These are phyloP conservation scores for Phodopus roborovskii DNA, from an alignment of 2,113 vertebrate genomes.

Conservation along the genomic window DNA sequence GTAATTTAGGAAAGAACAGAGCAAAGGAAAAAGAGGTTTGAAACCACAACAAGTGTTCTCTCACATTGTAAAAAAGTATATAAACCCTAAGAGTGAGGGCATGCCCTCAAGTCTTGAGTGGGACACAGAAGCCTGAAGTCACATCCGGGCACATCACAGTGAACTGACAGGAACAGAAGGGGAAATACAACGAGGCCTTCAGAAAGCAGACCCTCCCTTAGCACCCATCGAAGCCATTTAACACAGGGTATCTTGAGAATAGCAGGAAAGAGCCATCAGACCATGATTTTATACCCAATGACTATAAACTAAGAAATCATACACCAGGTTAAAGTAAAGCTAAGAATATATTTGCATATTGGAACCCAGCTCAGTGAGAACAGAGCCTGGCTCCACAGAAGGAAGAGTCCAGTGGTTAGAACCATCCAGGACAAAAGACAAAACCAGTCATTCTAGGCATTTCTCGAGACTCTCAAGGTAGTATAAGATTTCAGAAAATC, in stretches of 20 bases:
- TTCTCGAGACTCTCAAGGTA: not conserved
- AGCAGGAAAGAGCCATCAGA: conserved; percentile 30
- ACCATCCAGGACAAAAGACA: not conserved
- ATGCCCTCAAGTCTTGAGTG: not conserved
- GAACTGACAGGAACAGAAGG: not conserved
- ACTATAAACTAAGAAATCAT: not conserved
- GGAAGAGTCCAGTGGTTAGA: not conserved
- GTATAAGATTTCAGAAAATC: not conserved
- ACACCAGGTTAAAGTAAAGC: not conserved
- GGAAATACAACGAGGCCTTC: conserved; percentile 8
- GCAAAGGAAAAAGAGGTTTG: not conserved
- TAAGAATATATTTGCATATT: not conserved
- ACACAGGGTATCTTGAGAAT: not conserved
- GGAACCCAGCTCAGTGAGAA: not conserved
- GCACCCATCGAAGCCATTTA: not conserved
- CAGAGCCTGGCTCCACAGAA: not conserved
- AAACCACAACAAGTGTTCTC: not conserved
- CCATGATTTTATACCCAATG: not conserved
- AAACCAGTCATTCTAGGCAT: not conserved
- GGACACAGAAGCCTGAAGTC: conserved; percentile 22
- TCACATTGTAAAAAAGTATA: not conserved
- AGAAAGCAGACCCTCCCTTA: not conserved
- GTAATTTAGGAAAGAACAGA: conserved; percentile 37
- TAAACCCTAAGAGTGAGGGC: not conserved
- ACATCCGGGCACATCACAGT: not conserved